Conservation (phyloP, 2,113 vertebrate genomes). For the Clupea harengus region DNA sequence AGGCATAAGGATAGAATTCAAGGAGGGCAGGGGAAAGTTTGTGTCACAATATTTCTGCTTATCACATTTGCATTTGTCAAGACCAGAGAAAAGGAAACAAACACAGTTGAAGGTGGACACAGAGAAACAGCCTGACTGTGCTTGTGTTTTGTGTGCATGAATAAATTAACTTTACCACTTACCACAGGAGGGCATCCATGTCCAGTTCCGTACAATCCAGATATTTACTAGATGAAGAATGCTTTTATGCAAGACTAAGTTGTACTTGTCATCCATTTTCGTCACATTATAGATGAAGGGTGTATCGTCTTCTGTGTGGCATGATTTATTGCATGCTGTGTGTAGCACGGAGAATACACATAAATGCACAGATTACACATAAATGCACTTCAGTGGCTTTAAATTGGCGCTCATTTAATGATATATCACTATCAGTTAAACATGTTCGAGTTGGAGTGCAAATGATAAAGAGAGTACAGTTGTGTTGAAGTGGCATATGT, state of each 20-base stretch:
- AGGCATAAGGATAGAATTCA: too few relatives aligned
- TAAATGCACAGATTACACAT: background rate
- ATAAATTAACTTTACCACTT: background rate
- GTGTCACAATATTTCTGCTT: too few relatives aligned
- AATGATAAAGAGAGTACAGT: background rate
- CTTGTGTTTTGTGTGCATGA: background rate
- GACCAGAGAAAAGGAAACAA: too few relatives aligned
- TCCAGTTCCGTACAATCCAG: background rate
- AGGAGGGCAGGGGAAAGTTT: too few relatives aligned
- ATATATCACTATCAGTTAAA: background rate
- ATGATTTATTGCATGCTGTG: too few relatives aligned
- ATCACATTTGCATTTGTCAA: too few relatives aligned
- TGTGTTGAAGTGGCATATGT: background rate
- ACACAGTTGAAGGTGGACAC: too few relatives aligned
- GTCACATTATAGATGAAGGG: background rate
- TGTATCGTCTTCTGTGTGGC: too few relatives aligned
- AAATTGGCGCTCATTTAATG: background rate
- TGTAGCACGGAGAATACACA: background rate
- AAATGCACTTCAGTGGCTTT: background rate
- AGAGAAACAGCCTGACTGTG: too few relatives aligned
- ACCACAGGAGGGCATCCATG: background rate
- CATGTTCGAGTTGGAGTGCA: too few relatives aligned
- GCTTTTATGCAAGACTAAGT: background rate
- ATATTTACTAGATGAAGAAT: background rate
- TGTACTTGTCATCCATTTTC: background rate